Evolutionary conservation across 2,888 invertebrate genomes (phyloP).

Genomic region (Hermaeophaga mercurialis): DNA sequence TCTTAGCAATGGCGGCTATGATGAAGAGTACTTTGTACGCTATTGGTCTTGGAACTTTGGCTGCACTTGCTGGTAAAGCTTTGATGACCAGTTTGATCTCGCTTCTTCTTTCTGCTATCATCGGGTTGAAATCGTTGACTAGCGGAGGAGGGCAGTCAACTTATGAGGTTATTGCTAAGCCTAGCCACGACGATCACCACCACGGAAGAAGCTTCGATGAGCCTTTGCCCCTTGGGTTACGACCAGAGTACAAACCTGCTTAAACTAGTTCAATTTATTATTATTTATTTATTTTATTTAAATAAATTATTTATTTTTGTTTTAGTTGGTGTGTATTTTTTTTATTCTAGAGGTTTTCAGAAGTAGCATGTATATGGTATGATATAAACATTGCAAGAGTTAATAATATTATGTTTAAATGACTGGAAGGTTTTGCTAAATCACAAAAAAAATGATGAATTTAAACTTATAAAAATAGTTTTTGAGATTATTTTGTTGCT

Average conservation of each 20-base stretch:
- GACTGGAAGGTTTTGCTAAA: too few relatives aligned
- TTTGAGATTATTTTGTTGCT: too few relatives aligned
- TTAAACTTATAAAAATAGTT: too few relatives aligned
- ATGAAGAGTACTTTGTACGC: constrained; percentile 74
- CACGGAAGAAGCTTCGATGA: constrained; percentile 61
- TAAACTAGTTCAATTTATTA: constrained; percentile 52
- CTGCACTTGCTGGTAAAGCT: constrained; percentile 81
- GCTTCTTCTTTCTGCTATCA: constrained; percentile 74
- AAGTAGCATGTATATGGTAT: too few relatives aligned
- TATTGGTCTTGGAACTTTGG: constrained; percentile 71
- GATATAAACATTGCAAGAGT: too few relatives aligned
- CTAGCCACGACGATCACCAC: constrained; percentile 70
- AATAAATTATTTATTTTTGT: constrained; percentile 36
- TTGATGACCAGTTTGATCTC: constrained; percentile 83
- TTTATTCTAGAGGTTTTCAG: too few relatives aligned
- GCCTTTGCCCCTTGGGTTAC: constrained; percentile 53
- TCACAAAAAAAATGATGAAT: too few relatives aligned
- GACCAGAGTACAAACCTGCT: constrained; percentile 67
- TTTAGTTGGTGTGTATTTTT: constrained; percentile 4
- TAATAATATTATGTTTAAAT: too few relatives aligned
- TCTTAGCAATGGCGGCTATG: constrained; percentile 60
- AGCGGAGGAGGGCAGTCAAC: constrained; percentile 75
- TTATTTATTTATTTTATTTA: constrained; percentile 29
- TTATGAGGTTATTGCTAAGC: constrained; percentile 84
- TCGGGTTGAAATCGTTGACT: constrained; percentile 75